Evolutionary conservation across 2,888 invertebrate genomes (phyloP).

Genomic region (Cotesia congregata): DNA sequence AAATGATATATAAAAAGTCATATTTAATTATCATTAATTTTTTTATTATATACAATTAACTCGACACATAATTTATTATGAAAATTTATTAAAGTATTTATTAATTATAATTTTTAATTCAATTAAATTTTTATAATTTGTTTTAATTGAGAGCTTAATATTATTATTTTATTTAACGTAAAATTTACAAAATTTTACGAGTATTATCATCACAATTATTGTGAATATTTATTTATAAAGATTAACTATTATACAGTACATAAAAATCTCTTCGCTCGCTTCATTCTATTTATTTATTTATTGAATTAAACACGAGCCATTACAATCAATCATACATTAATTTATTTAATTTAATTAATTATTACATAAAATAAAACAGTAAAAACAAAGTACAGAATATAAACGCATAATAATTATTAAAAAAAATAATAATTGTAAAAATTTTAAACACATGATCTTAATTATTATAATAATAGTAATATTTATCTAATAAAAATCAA

Average conservation of each 20-base stretch:
- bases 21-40: conserved; percentile 3
- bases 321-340: background rate
- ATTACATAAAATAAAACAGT: conserved; percentile 21
- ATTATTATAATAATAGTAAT: background rate
- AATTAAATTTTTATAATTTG: conserved; percentile 29
- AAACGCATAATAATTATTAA: background rate
- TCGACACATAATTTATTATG: conserved; percentile 36
- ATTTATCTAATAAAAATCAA: background rate
- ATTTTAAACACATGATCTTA: background rate
- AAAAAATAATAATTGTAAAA: conserved; percentile 4
- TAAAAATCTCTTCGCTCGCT: conserved; percentile 31
- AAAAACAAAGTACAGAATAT: conserved; percentile 30
- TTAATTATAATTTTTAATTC: conserved; percentile 14
- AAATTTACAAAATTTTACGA: conserved; percentile 42
- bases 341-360: conserved; percentile 24
- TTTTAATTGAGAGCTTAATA: conserved; percentile 25
- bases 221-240: conserved; percentile 31
- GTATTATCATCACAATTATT: conserved; percentile 41
- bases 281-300: conserved; percentile 24
- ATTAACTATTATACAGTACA: conserved; percentile 38
- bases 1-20: conserved; percentile 36
- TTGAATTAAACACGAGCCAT: conserved; percentile 15
- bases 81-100: conserved; percentile 35
- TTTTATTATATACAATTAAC: conserved; percentile 25
- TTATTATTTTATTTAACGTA: conserved; percentile 25